phyloP scores from a whole-genome alignment of 2,888 invertebrate genomes.

The Agrotis exclamationis region DNA sequence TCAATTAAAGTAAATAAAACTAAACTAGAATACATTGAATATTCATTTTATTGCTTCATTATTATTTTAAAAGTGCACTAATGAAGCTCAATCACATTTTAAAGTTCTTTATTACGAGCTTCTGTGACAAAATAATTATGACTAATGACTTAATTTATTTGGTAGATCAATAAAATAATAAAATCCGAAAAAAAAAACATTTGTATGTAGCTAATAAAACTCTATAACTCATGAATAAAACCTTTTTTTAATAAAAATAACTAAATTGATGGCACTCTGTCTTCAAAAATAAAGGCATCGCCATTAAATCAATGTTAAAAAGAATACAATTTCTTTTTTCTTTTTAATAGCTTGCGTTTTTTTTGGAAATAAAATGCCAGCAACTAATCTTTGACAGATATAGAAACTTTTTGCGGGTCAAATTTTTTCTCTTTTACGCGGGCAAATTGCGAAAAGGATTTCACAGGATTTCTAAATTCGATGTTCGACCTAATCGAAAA shows the following conservation, averaged over 20 bases:
- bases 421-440: neutral
- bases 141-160: constrained; percentile 29
- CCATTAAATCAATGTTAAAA: neutral
- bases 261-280: neutral
- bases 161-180: neutral
- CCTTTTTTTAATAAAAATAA: constrained; percentile 2
- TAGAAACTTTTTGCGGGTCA: neutral
- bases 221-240: neutral
- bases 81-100: constrained; percentile 35
- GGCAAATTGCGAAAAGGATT: neutral
- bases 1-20: constrained; percentile 55
- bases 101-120: constrained; percentile 22
- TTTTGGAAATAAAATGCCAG: neutral
- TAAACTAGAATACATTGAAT: constrained; percentile 32
- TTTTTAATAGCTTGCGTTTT: neutral
- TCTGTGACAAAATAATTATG: constrained; percentile 25
- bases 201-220: neutral
- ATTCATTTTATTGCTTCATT: constrained; percentile 52
- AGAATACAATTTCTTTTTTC: neutral
- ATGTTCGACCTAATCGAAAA: constrained; percentile 36
- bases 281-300: neutral
- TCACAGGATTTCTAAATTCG: constrained; percentile 9
- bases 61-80: constrained; percentile 53
- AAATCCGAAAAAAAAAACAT: neutral
- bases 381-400: neutral